Percentiles rank a stretch among this genome's conserved stretches.
Conservation (phyloP, 2,888 invertebrate species). For the Lithosia quadra region DNA sequence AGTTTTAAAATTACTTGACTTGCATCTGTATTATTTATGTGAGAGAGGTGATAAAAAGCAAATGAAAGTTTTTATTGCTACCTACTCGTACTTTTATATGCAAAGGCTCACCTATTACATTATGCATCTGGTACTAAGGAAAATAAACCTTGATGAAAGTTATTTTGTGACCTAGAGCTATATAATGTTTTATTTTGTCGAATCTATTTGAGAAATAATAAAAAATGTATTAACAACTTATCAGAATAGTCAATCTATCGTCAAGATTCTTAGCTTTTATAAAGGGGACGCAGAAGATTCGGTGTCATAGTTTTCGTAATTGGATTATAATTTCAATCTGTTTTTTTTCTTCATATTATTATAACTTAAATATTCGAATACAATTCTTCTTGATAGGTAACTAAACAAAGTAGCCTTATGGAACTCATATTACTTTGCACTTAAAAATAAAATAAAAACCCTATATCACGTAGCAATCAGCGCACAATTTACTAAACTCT, state of each 20-base stretch:
- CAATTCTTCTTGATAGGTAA: background rate
- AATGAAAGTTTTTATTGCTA: background rate
- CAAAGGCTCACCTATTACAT: background rate
- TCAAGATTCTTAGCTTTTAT: background rate
- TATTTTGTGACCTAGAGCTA: background rate
- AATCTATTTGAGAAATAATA: background rate
- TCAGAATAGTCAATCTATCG: background rate
- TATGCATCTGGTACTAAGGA: background rate
- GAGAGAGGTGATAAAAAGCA: background rate
- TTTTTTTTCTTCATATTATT: background rate
- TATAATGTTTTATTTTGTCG: background rate
- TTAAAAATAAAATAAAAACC: slow-evolving; percentile 51
- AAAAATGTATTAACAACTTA: background rate
- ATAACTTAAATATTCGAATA: background rate
- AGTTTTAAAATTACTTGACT: background rate
- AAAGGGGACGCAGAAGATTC: no score
- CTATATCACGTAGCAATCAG: slow-evolving; percentile 68
- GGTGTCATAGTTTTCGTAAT: background rate
- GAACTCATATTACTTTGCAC: slow-evolving; percentile 42
- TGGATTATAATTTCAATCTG: background rate
- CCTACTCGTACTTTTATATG: background rate
- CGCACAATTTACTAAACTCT: slow-evolving; percentile 68
- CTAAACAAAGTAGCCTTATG: slow-evolving; percentile 34
- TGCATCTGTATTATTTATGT: background rate
- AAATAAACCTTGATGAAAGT: background rate